Conservation (phyloP, 2,113 vertebrate species). For the human (Homo sapiens) region GRCh38 chr4:172389501-172390000, state of each 20-base stretch:
- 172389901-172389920: not conserved
- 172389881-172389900: not conserved
- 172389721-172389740: not conserved
- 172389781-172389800: not conserved
- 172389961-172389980: constrained; percentile 45
- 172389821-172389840: not conserved
- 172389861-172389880: not conserved
- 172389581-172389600: not conserved
- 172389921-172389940: not conserved
- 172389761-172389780: not conserved
- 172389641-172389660: not conserved
- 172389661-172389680: not conserved
- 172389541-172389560: not conserved
- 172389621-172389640: accelerated
- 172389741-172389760: not conserved
- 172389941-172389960: constrained; percentile 10
- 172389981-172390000: not conserved
- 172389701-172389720: not conserved
- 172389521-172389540: not conserved
- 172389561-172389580: not conserved
- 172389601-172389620: not conserved
- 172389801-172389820: not conserved
- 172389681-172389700: not conserved
- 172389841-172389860: not conserved
- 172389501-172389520: not conserved